These are phyloP conservation scores for Ladona fulva DNA, from an alignment of 1,140 invertebrate species.

Conservation along the genomic window DNA sequence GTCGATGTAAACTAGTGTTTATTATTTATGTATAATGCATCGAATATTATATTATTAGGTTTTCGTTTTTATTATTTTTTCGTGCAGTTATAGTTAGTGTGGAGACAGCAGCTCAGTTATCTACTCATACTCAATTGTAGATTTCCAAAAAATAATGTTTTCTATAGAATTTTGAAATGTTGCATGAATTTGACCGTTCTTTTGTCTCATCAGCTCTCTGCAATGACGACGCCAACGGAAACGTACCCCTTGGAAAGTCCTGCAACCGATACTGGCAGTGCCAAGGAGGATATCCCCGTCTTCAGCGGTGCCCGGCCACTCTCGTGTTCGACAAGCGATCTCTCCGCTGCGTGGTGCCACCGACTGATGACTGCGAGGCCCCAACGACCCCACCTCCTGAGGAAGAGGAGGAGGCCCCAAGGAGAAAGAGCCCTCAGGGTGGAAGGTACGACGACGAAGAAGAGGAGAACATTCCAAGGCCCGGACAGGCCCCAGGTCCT, in stretches of 20 bases:
- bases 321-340: constrained; percentile 78
- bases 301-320: constrained; percentile 82
- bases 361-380: constrained; percentile 77
- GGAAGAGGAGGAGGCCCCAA: constrained; percentile 34
- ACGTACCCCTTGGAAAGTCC: constrained; percentile 69
- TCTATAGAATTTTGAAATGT: too few relatives aligned
- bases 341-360: constrained; percentile 74
- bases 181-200: neutral
- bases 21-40: too few relatives aligned
- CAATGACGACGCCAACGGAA: constrained; percentile 76
- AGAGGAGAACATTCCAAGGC: constrained; percentile 4
- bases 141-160: too few relatives aligned
- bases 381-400: constrained; percentile 62
- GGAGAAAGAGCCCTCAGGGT: neutral
- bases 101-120: too few relatives aligned
- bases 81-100: too few relatives aligned
- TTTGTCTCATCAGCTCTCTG: constrained; percentile 59
- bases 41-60: too few relatives aligned
- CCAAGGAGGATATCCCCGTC: constrained; percentile 81
- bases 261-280: constrained; percentile 91
- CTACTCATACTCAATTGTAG: too few relatives aligned
- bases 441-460: neutral
- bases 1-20: too few relatives aligned
- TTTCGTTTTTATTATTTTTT: too few relatives aligned
- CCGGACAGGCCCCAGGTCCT: neutral